Evolutionary conservation across 1,140 invertebrate genomes (phyloP).

Genomic region (Polyergus mexicanus): DNA sequence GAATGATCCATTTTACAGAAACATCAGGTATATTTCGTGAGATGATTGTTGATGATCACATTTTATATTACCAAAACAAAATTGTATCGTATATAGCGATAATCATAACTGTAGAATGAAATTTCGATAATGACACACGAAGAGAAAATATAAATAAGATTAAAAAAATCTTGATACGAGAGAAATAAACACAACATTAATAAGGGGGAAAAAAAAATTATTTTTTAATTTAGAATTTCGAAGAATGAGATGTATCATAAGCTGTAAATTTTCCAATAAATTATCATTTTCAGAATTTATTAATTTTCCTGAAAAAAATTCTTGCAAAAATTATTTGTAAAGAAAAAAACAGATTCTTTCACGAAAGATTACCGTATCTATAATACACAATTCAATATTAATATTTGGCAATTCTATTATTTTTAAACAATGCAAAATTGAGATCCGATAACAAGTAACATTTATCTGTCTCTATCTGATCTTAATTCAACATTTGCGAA

Average conservation of each 20-base stretch:
- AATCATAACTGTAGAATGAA: background rate
- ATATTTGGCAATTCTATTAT: background rate
- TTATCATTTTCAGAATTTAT: background rate
- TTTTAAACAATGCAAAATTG: background rate
- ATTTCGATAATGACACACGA: background rate
- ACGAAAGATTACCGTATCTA: background rate
- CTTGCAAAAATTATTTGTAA: background rate
- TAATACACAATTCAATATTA: background rate
- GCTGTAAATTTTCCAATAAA: background rate
- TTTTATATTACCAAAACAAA: background rate
- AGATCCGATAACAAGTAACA: constrained; percentile 2
- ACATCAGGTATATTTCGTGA: constrained; percentile 4
- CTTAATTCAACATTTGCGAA: constrained; percentile 23
- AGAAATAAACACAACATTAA: background rate
- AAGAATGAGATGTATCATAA: background rate
- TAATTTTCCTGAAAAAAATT: background rate
- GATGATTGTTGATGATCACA: constrained; percentile 5
- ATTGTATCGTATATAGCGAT: background rate
- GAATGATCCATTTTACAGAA: background rate
- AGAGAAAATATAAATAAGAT: background rate
- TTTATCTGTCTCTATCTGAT: constrained; percentile 19
- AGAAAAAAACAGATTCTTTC: background rate
- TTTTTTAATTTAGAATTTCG: background rate
- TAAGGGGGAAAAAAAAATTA: background rate
- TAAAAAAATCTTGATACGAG: background rate